Evolutionary conservation across 1,140 invertebrate genomes (phyloP), one percentile per base, ranked within the genome.

Genomic region (Trichonephila inaurata): DNA sequence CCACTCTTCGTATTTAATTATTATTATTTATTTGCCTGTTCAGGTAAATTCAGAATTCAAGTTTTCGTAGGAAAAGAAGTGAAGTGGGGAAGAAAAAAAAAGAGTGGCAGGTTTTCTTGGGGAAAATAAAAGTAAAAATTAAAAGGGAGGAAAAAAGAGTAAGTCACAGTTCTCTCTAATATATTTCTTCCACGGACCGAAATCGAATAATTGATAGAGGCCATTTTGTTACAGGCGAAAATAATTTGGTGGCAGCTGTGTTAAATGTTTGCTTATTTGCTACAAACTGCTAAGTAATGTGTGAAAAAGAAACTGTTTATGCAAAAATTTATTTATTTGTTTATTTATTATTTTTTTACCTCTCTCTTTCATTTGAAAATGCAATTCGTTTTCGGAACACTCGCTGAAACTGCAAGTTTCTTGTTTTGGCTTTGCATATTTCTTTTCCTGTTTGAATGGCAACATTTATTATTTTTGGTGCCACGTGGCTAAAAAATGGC

Each of bases 121-220:
- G n/a, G 24, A 40, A 77, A 77, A 16, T 33, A 77, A 33, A 77
- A 33, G 33, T 18, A 77, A 69, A 77, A 77, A 77, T 40, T 69
- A 33, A 62, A 62, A 62, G 19, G 18, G 16, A 62, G 21, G 19
- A 19, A 19, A 64, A 64, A 21, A 51, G 10, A 64, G 21, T 77
- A 77, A 77, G 33, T 77, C 83, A 40, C 33, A 40, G 58, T 6
- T 85, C 58, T 28, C 33, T 40, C 33, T 85, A 85, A 85, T 61
- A 24, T n/a, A 85, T 77, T 85, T 85, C 83, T 85, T 85, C 4
- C 19, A 18, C 7, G 83, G 51, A 16, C 8, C 51, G 19, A 85
- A 85, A 85, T 85, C 83, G 51, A 85, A 85, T 85, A 85, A 85
- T 85, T 85, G 83, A 85, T 85, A 85, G 83, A n/a, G 51, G 21